Evolutionary conservation across 2,797 vertebrate species (phyloP), one percentile per base, ranked within the genome.

Genomic region (Rhodeus uyekii): DNA sequence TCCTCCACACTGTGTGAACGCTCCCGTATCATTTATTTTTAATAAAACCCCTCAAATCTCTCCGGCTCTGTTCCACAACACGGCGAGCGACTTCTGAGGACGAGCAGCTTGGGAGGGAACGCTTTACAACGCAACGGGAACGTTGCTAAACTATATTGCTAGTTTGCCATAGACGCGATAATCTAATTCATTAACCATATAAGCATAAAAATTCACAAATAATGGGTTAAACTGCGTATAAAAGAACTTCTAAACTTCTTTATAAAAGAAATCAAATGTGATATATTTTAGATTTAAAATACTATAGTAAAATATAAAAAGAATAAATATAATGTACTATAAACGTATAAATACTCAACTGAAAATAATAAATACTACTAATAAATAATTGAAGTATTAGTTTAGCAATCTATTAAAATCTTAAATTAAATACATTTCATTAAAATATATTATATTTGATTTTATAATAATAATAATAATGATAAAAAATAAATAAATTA

Each of bases 11-110:
- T 38, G 55, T 71, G 42, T 61, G 81, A 74, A 74, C 12, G 24
- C 76, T 72, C 53, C 81, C 22, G 42, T 55, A 78, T 58, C 39
- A 83, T 78, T 71, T 55, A 78, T 78, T 77, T 73, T 81, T 65
- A 64, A 81, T 76, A 81, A 83, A 55, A 10, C 36, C 18, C 55
- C 63, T 68, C 69, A 55, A 67, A 79, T 44, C 63, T 76, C 42
- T 60, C 29, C 36, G 8, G 44, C 42, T 78, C 76, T 65, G 61
- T 42, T 53, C 24, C 22, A 53, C 39, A 72, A 53, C 46, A 55
- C 9, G 55, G 27, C 4, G 36, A 65, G 39, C n/a, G 44, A 14
- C 46, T 65, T 55, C 34, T 38, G 18, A 38, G 53, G 55, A 71
- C 14, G 48, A 53, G 8, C 78, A 19, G 8, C 32, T 12, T 9